Evolutionary conservation across 2,888 invertebrate genomes (phyloP).

Genomic region (Germaria angustata): DNA sequence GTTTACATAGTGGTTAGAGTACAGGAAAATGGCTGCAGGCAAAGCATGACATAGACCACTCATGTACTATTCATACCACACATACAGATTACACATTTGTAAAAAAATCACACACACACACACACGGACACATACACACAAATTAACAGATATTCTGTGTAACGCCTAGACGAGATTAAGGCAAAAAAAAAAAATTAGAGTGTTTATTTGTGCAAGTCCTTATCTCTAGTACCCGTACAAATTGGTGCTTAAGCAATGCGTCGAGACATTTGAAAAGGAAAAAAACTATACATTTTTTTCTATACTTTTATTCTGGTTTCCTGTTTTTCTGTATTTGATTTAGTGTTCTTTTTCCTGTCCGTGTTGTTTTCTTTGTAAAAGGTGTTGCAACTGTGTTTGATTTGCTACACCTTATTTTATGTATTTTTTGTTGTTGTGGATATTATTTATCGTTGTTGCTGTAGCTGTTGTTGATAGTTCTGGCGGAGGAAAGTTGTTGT

Average conservation of each 20-base stretch:
- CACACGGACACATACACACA: too few relatives aligned
- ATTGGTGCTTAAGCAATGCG: conserved; percentile 40
- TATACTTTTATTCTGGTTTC: neutral
- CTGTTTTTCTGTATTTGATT: neutral
- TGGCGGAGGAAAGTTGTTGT: neutral
- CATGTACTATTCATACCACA: neutral
- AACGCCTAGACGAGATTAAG: neutral
- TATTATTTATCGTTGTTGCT: neutral
- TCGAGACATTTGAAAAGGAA: conserved; percentile 35
- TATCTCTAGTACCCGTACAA: conserved; percentile 21
- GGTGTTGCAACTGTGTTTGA: neutral
- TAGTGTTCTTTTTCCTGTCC: neutral
- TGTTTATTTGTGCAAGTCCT: neutral
- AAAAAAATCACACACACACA: neutral
- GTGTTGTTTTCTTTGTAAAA: neutral
- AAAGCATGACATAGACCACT: conserved; percentile 40
- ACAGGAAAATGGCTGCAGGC: conserved; percentile 38
- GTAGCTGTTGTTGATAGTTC: neutral
- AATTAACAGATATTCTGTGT: neutral
- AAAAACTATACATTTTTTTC: neutral
- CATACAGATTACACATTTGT: neutral
- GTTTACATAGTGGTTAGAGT: neutral
- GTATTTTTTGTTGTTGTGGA: neutral
- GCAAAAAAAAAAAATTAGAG: neutral
- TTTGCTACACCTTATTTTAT: neutral